Base-by-base conservation (phyloP, 2,888 invertebrate genomes). In the Orchesella flavescens region DNA sequence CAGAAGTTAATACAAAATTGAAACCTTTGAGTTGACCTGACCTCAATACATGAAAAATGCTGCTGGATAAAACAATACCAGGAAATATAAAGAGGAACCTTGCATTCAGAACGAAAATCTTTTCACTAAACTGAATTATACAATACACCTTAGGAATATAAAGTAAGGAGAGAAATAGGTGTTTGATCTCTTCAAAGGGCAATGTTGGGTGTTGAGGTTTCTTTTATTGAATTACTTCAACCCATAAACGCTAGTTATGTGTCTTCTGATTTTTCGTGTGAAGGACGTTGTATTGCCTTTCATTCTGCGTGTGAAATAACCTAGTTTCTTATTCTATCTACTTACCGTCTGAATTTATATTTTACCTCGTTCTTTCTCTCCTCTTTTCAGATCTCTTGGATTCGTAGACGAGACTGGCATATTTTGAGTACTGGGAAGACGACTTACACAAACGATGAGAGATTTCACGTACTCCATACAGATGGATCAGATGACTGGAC, bases 401-500 rank as follows among this genome's bases (percentile, higher is more conserved):
- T 96, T 88, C 93, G 96, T 75, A 93, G 95, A 87, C 93, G 96
- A 89, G 96, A 97, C 92, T 96, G 96, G 95, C 96, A 96, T 92
- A 96, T 97, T 89, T 93, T 97, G 90, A 96, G 96, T 89, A 95
- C 96, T 83, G 96, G 96, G 68, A 93, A 95, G 91, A 95, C 95
- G 91, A 94, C 96, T 89, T 97, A 96, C 91, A 96, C 96, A 89
- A 96, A 95, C 91, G 96, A 97, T 91, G 96, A 96, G 88, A 87
- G 91, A 83, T 91, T 91, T 88, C 92, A 92, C 91, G 94, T 94
- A 87, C 92, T 96, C 87, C 79, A 79, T 49, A 93, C 94, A 87
- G 95, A 96, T 90, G 95, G 95, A 77, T 94, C 61, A n/a, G 96
- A 96, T 90, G 96, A 96, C 91, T 97, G 96, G 96, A 96, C 95